Evolutionary conservation across 2,888 invertebrate genomes (phyloP), one percentile per base, ranked within the genome.

Genomic region (Caprella mutica): DNA sequence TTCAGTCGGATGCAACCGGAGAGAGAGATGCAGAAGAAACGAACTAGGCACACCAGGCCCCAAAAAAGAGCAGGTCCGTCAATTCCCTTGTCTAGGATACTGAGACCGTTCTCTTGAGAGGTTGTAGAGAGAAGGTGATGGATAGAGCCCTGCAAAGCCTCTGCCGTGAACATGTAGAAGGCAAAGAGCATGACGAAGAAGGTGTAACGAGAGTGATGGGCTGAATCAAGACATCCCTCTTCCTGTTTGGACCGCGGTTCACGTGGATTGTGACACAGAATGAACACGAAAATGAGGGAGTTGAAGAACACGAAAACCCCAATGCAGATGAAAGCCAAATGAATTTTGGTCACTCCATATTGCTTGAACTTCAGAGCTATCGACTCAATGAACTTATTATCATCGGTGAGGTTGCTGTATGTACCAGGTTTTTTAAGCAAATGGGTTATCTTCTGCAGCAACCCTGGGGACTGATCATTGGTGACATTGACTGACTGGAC

Each of bases 161-260:
- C 63, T 1, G 58, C 51, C 27, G 50, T 53, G 44, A 64, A 64
- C 63, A 64, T 64, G 40, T 58, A 64, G 14, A 60, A 29, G n/a
- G 59, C 59, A 39, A 64, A 64, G 1, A 57, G 30, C 21, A 57
- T 39, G 3, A 55, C 50, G 33, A 64, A 64, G 24, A 62, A 14
- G 19, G 48, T 19, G 30, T 56, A 23, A 6, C 61, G 40, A 5
- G 55, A 44, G 29, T 43, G 51, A 23, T 58, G 46, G 17, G 55
- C 27, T 12, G 40, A 30, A 23, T 26, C 48, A 12, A 38, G 38
- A n/a, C 27, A 50, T 5, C 58, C 55, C 24, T 61, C 61, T 12
- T 64, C 64, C 29, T 64, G 64, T 29, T 60, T 60, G 6, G 64
- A 64, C n/a, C 64, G 40, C 2, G 64, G 56, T 48, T 64, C 64